phyloP scores from a whole-genome alignment of 2,113 vertebrate species.

The Seriola rivoliana region DNA sequence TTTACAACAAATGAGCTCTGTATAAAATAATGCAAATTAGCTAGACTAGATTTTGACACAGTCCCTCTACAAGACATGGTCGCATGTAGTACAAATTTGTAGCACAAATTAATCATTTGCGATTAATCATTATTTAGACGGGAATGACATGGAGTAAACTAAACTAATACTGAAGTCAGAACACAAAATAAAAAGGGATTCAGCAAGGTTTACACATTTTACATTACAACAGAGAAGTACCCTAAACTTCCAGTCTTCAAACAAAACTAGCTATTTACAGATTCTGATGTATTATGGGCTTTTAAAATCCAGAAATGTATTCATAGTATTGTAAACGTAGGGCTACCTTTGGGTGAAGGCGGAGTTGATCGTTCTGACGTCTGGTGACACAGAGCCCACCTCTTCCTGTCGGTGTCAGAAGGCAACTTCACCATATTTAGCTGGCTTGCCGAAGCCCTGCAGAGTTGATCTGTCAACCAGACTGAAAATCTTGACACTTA shows the following conservation, averaged over 20 bases:
- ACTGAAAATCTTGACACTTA: slow-evolving; percentile 54
- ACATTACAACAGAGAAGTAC: no score
- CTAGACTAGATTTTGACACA: neutral
- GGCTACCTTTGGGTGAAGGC: slow-evolving; percentile 49
- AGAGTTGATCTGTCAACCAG: slow-evolving; percentile 78
- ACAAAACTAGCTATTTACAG: neutral
- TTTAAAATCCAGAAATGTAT: neutral
- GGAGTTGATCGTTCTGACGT: slow-evolving; percentile 69
- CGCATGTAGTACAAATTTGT: no score
- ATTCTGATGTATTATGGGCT: neutral
- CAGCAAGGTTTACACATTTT: neutral
- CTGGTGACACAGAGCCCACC: slow-evolving; percentile 60
- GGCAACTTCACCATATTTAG: slow-evolving; percentile 87
- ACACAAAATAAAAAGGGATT: neutral
- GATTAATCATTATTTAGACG: neutral
- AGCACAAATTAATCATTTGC: neutral
- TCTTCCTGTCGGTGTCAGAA: slow-evolving; percentile 84
- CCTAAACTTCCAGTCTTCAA: neutral
- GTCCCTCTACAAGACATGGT: neutral
- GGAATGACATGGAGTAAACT: neutral
- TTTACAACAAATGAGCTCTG: neutral
- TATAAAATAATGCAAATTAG: neutral
- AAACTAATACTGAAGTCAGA: neutral
- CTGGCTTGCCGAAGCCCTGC: slow-evolving; percentile 74
- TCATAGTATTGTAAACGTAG: slow-evolving; percentile 6